Evolutionary conservation across 2,888 invertebrate species (phyloP).

Genomic region (Leptopilina myrica): DNA sequence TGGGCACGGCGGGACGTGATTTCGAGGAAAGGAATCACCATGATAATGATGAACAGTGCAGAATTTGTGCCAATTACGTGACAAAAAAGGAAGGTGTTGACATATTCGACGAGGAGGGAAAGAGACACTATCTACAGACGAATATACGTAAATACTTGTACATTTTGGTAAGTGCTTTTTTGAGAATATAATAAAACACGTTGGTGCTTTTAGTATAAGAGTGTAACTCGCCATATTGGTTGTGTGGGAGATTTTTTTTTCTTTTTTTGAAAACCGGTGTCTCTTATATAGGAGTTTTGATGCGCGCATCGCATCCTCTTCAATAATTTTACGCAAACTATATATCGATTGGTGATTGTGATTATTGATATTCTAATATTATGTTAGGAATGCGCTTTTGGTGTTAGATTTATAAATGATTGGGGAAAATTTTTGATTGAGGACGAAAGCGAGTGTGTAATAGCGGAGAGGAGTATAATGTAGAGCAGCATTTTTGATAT

Average conservation of each 20-base stretch:
- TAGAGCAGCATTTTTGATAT: too few species aligned
- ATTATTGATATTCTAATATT: neutral
- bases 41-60: conserved; percentile 76
- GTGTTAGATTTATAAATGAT: neutral
- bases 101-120: conserved; percentile 83
- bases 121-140: conserved; percentile 81
- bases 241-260: neutral
- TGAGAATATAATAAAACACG: conserved; percentile 36
- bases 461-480: too few species aligned
- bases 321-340: conserved; percentile 4
- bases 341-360: conserved; percentile 3
- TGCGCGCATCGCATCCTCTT: neutral
- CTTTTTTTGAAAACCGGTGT: conserved; percentile 16
- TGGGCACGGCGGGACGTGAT: conserved; percentile 60
- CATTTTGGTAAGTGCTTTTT: conserved; percentile 79
- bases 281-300: neutral
- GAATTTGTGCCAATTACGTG: conserved; percentile 81
- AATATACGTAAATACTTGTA: conserved; percentile 84
- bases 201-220: neutral
- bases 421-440: neutral
- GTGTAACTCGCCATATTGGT: conserved; percentile 40
- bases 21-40: conserved; percentile 57
- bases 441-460: too few species aligned
- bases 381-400: neutral
- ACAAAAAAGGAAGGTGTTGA: conserved; percentile 80